Base-by-base conservation (phyloP, 1,140 invertebrate genomes). In the Drosophila teissieri region DNA sequence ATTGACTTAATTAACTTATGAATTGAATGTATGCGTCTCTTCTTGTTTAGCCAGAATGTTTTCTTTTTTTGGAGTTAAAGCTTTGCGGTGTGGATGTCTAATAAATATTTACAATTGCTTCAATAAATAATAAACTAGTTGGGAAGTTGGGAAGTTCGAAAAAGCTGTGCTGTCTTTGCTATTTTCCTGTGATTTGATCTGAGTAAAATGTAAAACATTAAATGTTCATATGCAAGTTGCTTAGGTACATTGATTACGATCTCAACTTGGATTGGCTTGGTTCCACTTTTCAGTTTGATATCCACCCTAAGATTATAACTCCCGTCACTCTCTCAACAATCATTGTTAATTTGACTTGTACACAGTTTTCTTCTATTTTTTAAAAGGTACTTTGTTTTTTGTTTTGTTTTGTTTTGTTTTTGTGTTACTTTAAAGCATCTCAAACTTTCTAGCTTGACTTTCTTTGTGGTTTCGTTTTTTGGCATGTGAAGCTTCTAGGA, bases 401-500 rank as follows among this genome's bases (percentile, higher is more conserved):
- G 27, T 48, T 64, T 56, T 42, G 22, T 24, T 39, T 45, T 45
- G 46, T 37, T 39, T 44, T 45, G 46, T 37, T 65, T 62, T 42
- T 77, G 19, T 46, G 37, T 76, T 52, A 65, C 10, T 34, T 68
- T 68, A 68, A 68, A 68, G 52, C 54, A 40, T 62, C 39, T 73
- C 62, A 80, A 80, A 80, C 73, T 74, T 15, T 51, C 49, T 34
- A 70, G 73, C 49, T 63, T 52, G 67, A 72, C 34, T 82, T 55
- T 72, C 15, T 65, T 72, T 73, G 44, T 31, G n/a, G 57, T 70
- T 11, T 58, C 60, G 39, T 31, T 12, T 85, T 88, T 86, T 86
- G 83, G 83, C 84, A 86, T 88, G 83, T 83, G 84, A 88, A 86
- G 84, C 83, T 86, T 86, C 83, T 86, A 82, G 75, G 84, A 86